These are phyloP conservation scores for Linyphia triangularis DNA, from an alignment of 2,888 invertebrate species.

Conservation along the genomic window DNA sequence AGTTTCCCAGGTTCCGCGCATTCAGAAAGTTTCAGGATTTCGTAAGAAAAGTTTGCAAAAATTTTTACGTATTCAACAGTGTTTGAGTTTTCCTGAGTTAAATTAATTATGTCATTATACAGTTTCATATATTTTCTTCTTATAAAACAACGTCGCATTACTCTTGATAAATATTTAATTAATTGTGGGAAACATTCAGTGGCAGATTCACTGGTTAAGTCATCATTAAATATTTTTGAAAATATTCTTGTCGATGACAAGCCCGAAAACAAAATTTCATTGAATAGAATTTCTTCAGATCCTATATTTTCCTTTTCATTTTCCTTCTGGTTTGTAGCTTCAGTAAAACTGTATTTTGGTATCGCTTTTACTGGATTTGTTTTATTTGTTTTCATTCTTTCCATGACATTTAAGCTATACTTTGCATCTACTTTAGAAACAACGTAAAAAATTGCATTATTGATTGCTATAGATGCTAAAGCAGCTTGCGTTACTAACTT, in stretches of 20 bases:
- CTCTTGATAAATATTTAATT: slow-evolving; percentile 26
- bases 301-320: neutral
- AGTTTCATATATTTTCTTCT: slow-evolving; percentile 24
- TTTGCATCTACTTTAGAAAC: slow-evolving; percentile 27
- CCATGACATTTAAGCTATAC: neutral
- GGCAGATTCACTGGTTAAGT: slow-evolving; percentile 21
- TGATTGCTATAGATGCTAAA: slow-evolving; percentile 49
- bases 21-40: slow-evolving; percentile 35
- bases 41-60: slow-evolving; percentile 41
- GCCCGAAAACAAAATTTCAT: slow-evolving; percentile 53
- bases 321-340: neutral
- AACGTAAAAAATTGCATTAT: slow-evolving; percentile 47
- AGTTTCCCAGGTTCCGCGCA: slow-evolving; percentile 38
- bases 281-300: slow-evolving; percentile 49
- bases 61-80: slow-evolving; percentile 39
- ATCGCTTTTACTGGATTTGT: neutral
- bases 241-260: slow-evolving; percentile 40
- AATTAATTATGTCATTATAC: slow-evolving; percentile 19
- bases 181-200: slow-evolving; percentile 45
- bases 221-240: slow-evolving; percentile 23
- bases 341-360: no score
- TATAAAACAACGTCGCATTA: slow-evolving; percentile 43
- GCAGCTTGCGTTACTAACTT: slow-evolving; percentile 53
- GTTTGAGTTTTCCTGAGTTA: slow-evolving; percentile 17
- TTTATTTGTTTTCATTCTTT: slow-evolving; percentile 12